Percentiles rank a stretch among this genome's conserved stretches.
Evolutionary conservation across 2,888 invertebrate genomes (phyloP).

Genomic region (Lobophora halterata): DNA sequence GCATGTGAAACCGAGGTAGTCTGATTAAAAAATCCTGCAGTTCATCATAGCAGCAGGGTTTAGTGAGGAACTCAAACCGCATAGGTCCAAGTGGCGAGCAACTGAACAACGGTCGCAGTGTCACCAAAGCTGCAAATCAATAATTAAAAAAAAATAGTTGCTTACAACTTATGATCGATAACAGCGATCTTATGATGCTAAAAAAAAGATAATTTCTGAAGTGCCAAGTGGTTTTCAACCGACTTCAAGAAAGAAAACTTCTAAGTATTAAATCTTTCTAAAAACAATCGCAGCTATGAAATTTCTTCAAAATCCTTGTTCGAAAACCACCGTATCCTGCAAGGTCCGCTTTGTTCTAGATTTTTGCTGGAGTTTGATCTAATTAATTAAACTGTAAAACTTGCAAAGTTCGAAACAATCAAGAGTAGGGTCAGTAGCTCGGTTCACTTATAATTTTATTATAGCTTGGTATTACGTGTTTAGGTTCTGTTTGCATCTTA

Average conservation of each 20-base stretch:
- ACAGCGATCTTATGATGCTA: no score
- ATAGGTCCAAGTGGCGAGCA: no score
- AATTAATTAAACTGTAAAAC: constrained; percentile 27
- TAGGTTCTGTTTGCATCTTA: constrained; percentile 19
- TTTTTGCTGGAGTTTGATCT: constrained; percentile 22
- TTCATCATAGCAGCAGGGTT: no score
- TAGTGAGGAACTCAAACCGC: no score
- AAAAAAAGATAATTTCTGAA: no score
- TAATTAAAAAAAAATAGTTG: no score
- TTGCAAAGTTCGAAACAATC: constrained; percentile 15
- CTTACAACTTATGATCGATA: no score
- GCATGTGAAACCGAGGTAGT: constrained; percentile 1
- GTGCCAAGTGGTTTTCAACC: no score
- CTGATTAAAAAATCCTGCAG: no score
- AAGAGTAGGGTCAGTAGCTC: constrained; percentile 13
- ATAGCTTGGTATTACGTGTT: constrained; percentile 23
- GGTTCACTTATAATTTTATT: constrained; percentile 13
- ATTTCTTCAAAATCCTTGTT: constrained; percentile 26
- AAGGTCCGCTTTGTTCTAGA: constrained; percentile 16
- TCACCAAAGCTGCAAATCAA: no score
- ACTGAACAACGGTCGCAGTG: no score
- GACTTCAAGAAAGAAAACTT: no score
- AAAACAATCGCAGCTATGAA: constrained; percentile 17
- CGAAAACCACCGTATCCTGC: constrained; percentile 13
- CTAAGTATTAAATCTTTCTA: constrained; percentile 13